phyloP scores from a whole-genome alignment of 1,140 invertebrate species.

The Phocides pigmalion region DNA sequence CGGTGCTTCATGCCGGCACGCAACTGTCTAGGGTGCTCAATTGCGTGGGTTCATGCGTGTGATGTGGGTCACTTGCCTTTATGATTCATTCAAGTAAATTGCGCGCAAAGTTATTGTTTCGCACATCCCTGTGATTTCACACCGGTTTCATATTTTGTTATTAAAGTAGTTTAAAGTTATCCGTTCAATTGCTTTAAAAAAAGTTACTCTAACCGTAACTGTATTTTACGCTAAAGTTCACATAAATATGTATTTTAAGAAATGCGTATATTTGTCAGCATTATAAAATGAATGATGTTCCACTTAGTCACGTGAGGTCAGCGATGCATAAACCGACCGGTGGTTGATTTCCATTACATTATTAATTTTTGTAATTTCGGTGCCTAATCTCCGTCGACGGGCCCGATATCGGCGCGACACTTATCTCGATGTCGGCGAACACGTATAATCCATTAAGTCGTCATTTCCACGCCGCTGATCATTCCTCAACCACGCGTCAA shows the following conservation, averaged over 20 bases:
- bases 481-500: conserved; percentile 79
- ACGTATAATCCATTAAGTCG: conserved; percentile 83
- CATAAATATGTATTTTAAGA: too few relatives aligned
- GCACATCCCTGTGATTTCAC: conserved; percentile 33
- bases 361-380: conserved; percentile 80
- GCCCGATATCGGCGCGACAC: conserved; percentile 72
- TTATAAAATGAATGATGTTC: conserved; percentile 34
- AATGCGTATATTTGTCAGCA: conserved; percentile 13
- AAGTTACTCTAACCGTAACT: too few relatives aligned
- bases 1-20: conserved; percentile 63
- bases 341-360: conserved; percentile 75
- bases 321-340: conserved; percentile 63
- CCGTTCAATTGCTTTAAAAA: neutral
- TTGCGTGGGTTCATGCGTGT: conserved; percentile 57
- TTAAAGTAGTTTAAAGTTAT: neutral
- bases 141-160: conserved; percentile 14
- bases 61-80: conserved; percentile 63
- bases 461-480: conserved; percentile 80
- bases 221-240: too few relatives aligned
- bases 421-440: conserved; percentile 79
- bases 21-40: conserved; percentile 61
- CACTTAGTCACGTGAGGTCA: conserved; percentile 53
- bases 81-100: conserved; percentile 49
- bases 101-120: conserved; percentile 39
- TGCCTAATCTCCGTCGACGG: conserved; percentile 75